phyloP scores from a whole-genome alignment of 2,113 vertebrate genomes.

The Cryptotis parvus region DNA sequence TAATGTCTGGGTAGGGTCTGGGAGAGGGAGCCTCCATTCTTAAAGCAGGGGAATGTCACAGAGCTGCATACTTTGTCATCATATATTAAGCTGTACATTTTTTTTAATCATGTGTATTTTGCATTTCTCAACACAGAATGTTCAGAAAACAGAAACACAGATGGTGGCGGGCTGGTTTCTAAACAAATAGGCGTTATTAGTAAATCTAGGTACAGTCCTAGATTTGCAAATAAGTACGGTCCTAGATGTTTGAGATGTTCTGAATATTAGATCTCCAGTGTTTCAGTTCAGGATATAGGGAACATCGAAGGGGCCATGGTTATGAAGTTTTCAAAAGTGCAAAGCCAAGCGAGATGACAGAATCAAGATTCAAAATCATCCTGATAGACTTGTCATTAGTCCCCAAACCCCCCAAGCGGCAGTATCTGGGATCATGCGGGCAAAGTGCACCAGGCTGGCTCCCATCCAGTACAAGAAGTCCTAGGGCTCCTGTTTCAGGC shows the following conservation, averaged over 20 bases:
- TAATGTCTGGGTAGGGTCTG: no score
- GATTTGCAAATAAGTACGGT: no score
- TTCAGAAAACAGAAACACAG: background rate
- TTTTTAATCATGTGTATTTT: background rate
- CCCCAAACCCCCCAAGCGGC: background rate
- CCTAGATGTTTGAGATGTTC: background rate
- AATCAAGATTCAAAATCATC: slow-evolving; percentile 29
- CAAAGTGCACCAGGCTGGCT: background rate
- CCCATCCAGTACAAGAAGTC: background rate
- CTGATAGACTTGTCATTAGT: slow-evolving; percentile 27
- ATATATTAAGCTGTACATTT: background rate
- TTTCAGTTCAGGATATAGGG: background rate
- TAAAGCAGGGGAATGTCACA: background rate
- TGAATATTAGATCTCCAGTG: background rate
- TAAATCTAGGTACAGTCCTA: background rate
- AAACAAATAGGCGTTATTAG: background rate
- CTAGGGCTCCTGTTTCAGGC: background rate
- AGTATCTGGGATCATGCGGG: background rate
- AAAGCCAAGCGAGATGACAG: slow-evolving; percentile 9
- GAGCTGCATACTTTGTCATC: background rate
- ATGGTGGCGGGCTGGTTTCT: background rate
- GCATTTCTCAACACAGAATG: background rate
- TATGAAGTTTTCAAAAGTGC: slow-evolving; percentile 32
- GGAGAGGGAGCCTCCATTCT: background rate
- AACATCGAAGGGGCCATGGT: background rate